phyloP scores from a whole-genome alignment of 2,113 vertebrate species.

The Anser brachyrhynchus region DNA sequence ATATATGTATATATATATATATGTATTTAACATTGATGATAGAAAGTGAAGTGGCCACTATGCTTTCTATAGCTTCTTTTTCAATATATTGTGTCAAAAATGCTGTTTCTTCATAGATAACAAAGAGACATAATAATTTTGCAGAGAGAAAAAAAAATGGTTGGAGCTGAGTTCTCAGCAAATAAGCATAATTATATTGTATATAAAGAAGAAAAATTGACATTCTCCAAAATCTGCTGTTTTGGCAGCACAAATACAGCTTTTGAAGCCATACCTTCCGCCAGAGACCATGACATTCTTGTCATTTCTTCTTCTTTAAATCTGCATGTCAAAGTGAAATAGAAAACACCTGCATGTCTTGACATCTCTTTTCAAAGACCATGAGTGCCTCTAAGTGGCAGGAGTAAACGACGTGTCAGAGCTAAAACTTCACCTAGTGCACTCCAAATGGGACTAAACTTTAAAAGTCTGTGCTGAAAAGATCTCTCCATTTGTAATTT shows the following conservation, averaged over 20 bases:
- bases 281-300: constrained; percentile 45
- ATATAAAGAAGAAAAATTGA: background rate
- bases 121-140: background rate
- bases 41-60: background rate
- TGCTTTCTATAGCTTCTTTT: background rate
- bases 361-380: background rate
- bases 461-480: background rate
- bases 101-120: background rate
- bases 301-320: constrained; percentile 50
- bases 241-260: constrained; percentile 55
- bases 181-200: constrained; percentile 7
- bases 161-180: background rate
- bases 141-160: background rate
- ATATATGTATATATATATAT: no score
- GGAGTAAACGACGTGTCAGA: background rate
- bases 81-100: background rate
- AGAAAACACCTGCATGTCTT: constrained; percentile 47
- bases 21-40: background rate
- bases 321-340: constrained; percentile 36
- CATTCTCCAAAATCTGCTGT: constrained; percentile 47
- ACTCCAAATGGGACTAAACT: background rate
- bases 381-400: constrained; percentile 45
- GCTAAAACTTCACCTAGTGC: background rate
- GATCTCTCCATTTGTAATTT: background rate
- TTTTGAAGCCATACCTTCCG: constrained; percentile 34